These are phyloP conservation scores for Polylopha cassiicola DNA, from an alignment of 2,888 invertebrate genomes.

Conservation along the genomic window DNA sequence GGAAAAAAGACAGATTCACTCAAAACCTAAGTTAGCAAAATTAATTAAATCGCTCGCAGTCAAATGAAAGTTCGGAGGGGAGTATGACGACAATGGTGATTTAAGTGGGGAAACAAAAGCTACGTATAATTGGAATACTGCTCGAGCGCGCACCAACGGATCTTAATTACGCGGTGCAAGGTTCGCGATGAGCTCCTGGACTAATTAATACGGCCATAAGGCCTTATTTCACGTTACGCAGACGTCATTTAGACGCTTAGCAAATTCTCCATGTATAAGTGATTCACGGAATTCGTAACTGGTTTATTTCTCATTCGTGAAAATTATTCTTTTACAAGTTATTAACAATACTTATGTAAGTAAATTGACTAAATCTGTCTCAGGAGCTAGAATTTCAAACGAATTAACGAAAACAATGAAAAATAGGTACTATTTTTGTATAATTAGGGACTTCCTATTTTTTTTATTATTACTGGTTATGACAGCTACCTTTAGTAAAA, in stretches of 20 bases:
- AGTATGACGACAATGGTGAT: slow-evolving; percentile 31
- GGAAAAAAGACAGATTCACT: slow-evolving; percentile 13
- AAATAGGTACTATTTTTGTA: no score
- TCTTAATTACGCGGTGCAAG: slow-evolving; percentile 28
- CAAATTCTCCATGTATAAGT: no score
- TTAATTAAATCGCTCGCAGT: slow-evolving; percentile 30
- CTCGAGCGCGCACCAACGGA: slow-evolving; percentile 18
- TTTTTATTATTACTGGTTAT: no score
- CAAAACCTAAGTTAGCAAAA: slow-evolving; percentile 24
- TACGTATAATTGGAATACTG: slow-evolving; percentile 32
- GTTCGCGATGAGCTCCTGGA: slow-evolving; percentile 18
- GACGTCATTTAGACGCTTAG: background rate
- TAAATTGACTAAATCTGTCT: no score
- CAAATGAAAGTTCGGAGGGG: slow-evolving; percentile 32
- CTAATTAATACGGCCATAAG: slow-evolving; percentile 14
- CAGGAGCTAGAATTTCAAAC: no score
- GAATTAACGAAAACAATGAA: no score
- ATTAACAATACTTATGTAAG: no score
- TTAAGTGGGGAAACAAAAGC: slow-evolving; percentile 31
- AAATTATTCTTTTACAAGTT: no score
- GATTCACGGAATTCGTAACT: no score
- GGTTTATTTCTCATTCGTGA: no score
- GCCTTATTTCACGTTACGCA: background rate
- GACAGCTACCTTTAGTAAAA: no score
- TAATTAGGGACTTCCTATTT: no score